Evolutionary conservation across 2,113 vertebrate genomes (phyloP).

Genomic region (Elephantulus edwardii): DNA sequence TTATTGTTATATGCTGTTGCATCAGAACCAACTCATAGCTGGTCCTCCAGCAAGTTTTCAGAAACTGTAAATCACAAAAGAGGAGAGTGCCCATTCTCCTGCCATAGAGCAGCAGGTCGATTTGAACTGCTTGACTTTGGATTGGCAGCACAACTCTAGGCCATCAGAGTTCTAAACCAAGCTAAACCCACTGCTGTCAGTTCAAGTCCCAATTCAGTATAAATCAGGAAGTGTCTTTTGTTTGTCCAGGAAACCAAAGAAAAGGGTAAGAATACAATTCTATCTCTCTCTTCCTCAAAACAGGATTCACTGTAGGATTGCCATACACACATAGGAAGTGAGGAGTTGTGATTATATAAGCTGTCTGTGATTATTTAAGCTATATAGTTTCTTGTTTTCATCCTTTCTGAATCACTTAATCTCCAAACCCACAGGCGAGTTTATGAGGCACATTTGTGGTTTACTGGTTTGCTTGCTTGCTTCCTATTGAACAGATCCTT

Average conservation of each 20-base stretch:
- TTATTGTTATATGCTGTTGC: too few species aligned
- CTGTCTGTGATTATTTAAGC: too few species aligned
- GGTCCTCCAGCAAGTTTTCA: too few species aligned
- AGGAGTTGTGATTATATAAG: neutral
- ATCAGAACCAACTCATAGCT: too few species aligned
- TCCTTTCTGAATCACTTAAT: slow-evolving; percentile 43
- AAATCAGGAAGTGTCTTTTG: neutral
- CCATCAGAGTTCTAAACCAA: too few species aligned
- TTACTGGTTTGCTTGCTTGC: slow-evolving; percentile 41
- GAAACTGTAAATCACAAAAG: too few species aligned
- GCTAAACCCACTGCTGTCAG: too few species aligned
- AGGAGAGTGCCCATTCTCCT: too few species aligned
- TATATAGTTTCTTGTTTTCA: neutral
- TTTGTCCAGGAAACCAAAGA: neutral
- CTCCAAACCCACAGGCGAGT: slow-evolving; percentile 26
- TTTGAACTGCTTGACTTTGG: too few species aligned
- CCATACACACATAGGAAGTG: neutral
- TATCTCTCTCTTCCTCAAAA: neutral
- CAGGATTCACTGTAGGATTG: neutral
- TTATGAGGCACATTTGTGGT: slow-evolving; percentile 40
- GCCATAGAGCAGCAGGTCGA: too few species aligned
- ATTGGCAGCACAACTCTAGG: too few species aligned
- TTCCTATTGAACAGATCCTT: slow-evolving; percentile 41
- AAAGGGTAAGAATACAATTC: neutral
- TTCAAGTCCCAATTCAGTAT: too few species aligned